Conservation (phyloP, 2,888 invertebrate species). For the Sipha maydis region DNA sequence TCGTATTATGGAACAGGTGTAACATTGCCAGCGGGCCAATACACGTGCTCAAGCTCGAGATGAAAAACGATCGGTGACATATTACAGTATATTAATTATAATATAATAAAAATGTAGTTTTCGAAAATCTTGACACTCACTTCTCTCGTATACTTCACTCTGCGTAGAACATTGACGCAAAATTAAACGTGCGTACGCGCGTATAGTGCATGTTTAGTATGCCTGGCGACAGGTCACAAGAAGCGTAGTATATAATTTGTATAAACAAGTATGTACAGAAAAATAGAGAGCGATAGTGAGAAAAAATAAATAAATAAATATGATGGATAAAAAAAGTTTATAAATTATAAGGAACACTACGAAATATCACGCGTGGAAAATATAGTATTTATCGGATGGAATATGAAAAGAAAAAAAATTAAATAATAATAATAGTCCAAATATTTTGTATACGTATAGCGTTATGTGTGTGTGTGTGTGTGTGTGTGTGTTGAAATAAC, state of each 20-base stretch:
- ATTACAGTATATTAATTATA: neutral
- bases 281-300: neutral
- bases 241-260: neutral
- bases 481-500: neutral
- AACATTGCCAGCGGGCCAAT: constrained; percentile 18
- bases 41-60: constrained; percentile 25
- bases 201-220: too few species aligned
- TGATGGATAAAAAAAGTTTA: neutral
- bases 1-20: constrained; percentile 23
- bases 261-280: neutral
- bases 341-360: constrained; percentile 13
- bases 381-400: neutral
- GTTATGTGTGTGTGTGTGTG: neutral
- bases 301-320: neutral
- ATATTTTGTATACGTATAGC: neutral
- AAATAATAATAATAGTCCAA: neutral
- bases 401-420: neutral
- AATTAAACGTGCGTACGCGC: too few species aligned
- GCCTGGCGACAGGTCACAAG: too few species aligned
- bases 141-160: neutral
- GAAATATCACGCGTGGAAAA: neutral
- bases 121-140: neutral
- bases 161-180: too few species aligned
- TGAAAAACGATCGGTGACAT: neutral
- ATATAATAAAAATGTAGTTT: neutral